Evolutionary conservation across 2,113 vertebrate species (phyloP), one percentile per base, ranked within the genome.

Genomic region (Gnathonemus echidnorhynchus): DNA sequence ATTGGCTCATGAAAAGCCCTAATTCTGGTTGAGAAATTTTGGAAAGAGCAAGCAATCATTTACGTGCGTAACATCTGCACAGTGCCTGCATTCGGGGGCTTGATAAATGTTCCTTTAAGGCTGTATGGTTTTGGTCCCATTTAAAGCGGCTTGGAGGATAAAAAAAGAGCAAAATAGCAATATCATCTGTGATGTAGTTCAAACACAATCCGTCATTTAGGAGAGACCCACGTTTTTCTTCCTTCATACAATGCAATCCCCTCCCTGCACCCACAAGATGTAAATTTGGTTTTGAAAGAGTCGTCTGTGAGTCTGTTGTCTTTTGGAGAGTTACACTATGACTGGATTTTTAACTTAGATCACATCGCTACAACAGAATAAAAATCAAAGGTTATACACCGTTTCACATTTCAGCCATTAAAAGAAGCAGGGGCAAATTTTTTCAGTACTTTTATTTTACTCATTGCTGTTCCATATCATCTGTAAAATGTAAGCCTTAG

Each of bases 1-100:
- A 96, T 96, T 94, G 95, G 95, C 95, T 95, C 95, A 96, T 96
- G 96, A 96, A 96, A 96, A 96, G 96, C 95, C 94, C 94, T 96
- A 96, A 96, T 96, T 96, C 95, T 95, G 95, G 95, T 95, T 94
- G 95, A 94, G 93, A 93, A 93, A 94, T 93, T 93, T 93, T 92
- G 94, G 89, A 90, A 94, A 95, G 94, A 94, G 94, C 95, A 95
- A 96, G 96, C 95, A 93, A 93, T 94, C 93, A 94, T 91, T 94
- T 94, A 93, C 91, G 92, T 91, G 91, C 91, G 74, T 93, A 93
- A 94, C 93, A 96, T 96, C 96, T 96, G 96, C 96, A 96, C 92
- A 58, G 92, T 93, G 91, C 94, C 94, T 92, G 92, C 94, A 56
- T 92, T 94, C 90, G 88, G 31, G 53, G 24, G 94, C 92, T 95